A percentile compares a stretch with the other conserved stretches of the same genome.
phyloP scores from a whole-genome alignment of 2,113 vertebrate species.

The Lota lota region DNA sequence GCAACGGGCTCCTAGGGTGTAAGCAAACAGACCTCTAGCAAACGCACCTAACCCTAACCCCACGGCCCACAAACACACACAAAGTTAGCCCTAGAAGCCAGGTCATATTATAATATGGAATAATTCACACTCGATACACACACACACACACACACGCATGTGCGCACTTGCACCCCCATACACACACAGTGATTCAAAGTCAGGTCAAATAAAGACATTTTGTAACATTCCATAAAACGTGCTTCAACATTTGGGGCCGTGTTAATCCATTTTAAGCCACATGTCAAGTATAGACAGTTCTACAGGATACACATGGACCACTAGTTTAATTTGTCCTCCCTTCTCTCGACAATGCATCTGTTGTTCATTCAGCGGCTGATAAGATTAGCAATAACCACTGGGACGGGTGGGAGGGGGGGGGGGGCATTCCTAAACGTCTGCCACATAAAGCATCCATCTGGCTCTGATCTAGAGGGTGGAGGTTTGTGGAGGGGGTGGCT shows the following conservation, averaged over 20 bases:
- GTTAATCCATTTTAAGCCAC: neutral
- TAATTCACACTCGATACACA: too few species aligned
- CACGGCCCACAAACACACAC: too few species aligned
- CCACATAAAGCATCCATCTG: slow-evolving; percentile 21
- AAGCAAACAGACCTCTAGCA: slow-evolving; percentile 24
- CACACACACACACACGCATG: too few species aligned
- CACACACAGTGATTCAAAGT: too few species aligned
- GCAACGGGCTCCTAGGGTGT: slow-evolving; percentile 32
- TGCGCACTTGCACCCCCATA: too few species aligned
- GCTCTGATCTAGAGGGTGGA: slow-evolving; percentile 19
- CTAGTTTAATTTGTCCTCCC: neutral
- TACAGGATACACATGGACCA: neutral
- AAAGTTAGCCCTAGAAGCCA: too few species aligned
- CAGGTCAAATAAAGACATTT: too few species aligned
- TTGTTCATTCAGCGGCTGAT: slow-evolving; percentile 17
- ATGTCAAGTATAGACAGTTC: neutral
- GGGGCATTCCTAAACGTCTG: slow-evolving; percentile 16
- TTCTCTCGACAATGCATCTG: slow-evolving; percentile 28
- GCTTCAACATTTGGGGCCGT: too few species aligned
- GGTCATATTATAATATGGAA: too few species aligned
- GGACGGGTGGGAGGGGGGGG: neutral
- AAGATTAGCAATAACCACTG: slow-evolving; percentile 7
- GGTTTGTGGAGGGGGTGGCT: neutral
- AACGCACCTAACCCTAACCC: neutral
- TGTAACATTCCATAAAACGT: too few species aligned